A percentile compares a stretch with the other conserved stretches of the same genome.
Evolutionary conservation across 2,797 vertebrate genomes (phyloP).

Genomic region (Gymnoscopelus braueri): DNA sequence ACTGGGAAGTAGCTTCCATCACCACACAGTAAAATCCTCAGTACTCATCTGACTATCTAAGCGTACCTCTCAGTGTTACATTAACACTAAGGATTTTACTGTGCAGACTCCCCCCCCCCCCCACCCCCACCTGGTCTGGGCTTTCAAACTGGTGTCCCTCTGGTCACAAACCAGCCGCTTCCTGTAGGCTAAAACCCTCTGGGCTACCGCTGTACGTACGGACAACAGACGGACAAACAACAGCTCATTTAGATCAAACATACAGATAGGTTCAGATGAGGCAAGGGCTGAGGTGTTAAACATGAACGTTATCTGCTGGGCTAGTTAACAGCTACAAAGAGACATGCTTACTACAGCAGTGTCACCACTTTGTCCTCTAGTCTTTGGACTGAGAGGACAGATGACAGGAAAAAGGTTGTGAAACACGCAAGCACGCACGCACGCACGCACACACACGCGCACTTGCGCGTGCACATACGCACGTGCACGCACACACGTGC

Average conservation of each 20-base stretch:
- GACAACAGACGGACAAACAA: no score
- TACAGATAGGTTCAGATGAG: slow-evolving; percentile 11
- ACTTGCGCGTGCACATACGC: not conserved
- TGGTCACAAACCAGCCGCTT: no score
- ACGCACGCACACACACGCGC: slow-evolving; percentile 13
- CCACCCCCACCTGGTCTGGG: no score
- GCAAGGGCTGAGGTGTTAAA: not conserved
- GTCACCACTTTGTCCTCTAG: slow-evolving; percentile 15
- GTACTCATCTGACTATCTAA: no score
- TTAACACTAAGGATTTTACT: no score
- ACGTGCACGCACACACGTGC: not conserved
- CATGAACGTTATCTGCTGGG: not conserved
- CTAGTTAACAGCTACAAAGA: not conserved
- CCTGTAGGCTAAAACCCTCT: no score
- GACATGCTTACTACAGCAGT: not conserved
- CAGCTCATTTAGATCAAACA: no score
- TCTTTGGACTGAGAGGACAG: slow-evolving; percentile 13
- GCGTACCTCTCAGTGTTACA: no score
- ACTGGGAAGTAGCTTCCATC: slow-evolving; percentile 34
- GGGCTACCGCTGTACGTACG: no score
- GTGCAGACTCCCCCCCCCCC: no score
- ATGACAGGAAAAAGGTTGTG: slow-evolving; percentile 23
- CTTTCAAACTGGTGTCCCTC: no score
- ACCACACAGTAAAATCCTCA: not conserved
- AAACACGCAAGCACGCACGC: slow-evolving; percentile 5